These are phyloP conservation scores for Plumapathes pennacea DNA, from an alignment of 92 coral and sea anemone species.

Conservation along the genomic window DNA sequence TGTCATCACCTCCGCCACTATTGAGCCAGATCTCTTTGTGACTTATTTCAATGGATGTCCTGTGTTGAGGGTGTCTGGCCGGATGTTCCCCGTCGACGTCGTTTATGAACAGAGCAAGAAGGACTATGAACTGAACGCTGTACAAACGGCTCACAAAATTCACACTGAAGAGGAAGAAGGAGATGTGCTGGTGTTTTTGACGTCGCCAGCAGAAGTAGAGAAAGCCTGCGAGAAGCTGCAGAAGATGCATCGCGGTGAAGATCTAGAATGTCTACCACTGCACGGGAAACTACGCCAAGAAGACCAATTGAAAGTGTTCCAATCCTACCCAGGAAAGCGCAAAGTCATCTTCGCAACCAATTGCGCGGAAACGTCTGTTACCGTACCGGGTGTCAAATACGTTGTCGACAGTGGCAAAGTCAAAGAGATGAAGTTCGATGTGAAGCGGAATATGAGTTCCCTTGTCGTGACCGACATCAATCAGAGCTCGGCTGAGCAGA, in stretches of 20 bases:
- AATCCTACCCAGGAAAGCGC: constrained; percentile 56
- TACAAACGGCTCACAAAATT: constrained; percentile 60
- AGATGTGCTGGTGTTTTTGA: constrained; percentile 85
- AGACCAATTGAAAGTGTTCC: constrained; percentile 77
- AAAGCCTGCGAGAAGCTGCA: constrained; percentile 62
- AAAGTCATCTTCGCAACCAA: constrained; percentile 91
- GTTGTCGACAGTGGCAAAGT: constrained; percentile 93
- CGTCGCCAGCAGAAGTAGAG: constrained; percentile 90
- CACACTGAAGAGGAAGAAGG: constrained; percentile 59
- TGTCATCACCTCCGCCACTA: constrained; percentile 91
- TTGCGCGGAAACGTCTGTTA: constrained; percentile 96
- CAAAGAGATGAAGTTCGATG: constrained; percentile 90
- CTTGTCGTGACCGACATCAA: constrained; percentile 72
- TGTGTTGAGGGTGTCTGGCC: constrained; percentile 76
- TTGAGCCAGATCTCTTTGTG: constrained; percentile 73
- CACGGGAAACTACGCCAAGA: constrained; percentile 93
- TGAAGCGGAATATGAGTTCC: constrained; percentile 79
- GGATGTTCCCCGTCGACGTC: constrained; percentile 87
- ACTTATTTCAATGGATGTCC: constrained; percentile 72
- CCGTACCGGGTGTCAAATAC: constrained; percentile 87
- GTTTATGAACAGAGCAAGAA: constrained; percentile 34
- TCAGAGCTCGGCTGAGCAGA: constrained; percentile 94
- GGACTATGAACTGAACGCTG: constrained; percentile 70
- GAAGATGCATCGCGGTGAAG: constrained; percentile 12
- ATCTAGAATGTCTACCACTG: constrained; percentile 74